These are phyloP conservation scores for Cacoxenus indagator DNA, from an alignment of 2,888 invertebrate species.

Conservation along the genomic window DNA sequence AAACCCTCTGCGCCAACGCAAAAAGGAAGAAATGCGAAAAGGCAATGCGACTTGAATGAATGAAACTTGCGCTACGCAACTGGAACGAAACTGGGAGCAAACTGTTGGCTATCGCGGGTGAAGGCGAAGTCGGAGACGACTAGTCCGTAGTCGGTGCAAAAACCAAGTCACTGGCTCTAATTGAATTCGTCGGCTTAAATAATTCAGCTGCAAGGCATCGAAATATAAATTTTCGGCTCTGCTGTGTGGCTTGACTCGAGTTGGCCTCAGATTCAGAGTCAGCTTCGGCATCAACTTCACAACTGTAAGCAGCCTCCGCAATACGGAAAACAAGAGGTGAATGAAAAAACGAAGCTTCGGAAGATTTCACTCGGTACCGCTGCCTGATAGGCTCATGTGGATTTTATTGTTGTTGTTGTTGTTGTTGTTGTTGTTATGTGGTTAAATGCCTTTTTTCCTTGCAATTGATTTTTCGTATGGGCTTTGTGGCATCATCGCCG, in stretches of 20 bases:
- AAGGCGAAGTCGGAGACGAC: neutral
- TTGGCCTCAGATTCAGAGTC: neutral
- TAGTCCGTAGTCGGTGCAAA: too few relatives aligned
- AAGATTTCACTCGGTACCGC: neutral
- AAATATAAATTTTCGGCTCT: slow-evolving; percentile 26
- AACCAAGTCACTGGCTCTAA: slow-evolving; percentile 68
- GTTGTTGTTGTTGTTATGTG: slow-evolving; percentile 29
- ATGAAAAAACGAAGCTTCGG: neutral
- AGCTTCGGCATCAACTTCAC: slow-evolving; percentile 3
- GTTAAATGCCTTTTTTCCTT: slow-evolving; percentile 50
- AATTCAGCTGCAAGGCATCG: slow-evolving; percentile 69
- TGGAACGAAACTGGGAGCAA: neutral
- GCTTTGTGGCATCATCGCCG: neutral
- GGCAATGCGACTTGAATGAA: neutral
- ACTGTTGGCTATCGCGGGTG: neutral
- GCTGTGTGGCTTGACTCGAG: slow-evolving; percentile 5
- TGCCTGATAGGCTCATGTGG: neutral
- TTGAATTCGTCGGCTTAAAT: slow-evolving; percentile 71
- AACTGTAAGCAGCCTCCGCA: slow-evolving; percentile 9
- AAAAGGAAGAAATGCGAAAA: slow-evolving; percentile 22
- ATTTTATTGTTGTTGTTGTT: slow-evolving; percentile 9
- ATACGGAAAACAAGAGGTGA: neutral
- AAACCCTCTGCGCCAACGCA: slow-evolving; percentile 41
- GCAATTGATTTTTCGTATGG: slow-evolving; percentile 31
- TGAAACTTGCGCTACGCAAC: slow-evolving; percentile 13